These are phyloP conservation scores for Stichodactyla mertensii DNA, from an alignment of 64 coral and sea anemone genomes.

Conservation along the genomic window DNA sequence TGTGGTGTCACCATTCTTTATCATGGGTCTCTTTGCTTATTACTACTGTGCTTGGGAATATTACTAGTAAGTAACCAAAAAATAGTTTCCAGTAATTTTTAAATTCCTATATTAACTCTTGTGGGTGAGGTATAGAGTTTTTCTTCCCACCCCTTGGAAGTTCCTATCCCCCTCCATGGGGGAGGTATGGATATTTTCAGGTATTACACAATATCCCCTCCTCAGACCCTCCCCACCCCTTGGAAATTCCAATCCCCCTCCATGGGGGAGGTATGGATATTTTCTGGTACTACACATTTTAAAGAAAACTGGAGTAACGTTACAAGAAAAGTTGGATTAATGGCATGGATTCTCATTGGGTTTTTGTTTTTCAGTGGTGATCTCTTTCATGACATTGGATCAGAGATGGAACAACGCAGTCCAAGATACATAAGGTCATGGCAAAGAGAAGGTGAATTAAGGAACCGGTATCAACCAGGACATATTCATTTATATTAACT, in stretches of 20 bases:
- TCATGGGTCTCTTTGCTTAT: conserved; percentile 68
- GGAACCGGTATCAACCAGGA: conserved; percentile 4
- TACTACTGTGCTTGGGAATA: conserved; percentile 81
- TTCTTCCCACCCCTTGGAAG: too few relatives aligned
- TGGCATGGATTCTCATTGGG: not conserved
- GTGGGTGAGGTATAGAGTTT: too few relatives aligned
- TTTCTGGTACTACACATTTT: too few relatives aligned
- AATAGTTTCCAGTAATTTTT: not conserved
- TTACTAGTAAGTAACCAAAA: conserved; percentile 72
- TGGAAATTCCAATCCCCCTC: too few relatives aligned
- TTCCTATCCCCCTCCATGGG: too few relatives aligned
- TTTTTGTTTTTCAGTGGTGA: conserved; percentile 19
- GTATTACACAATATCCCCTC: too few relatives aligned
- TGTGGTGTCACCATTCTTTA: conserved; percentile 72
- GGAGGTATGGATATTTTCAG: too few relatives aligned
- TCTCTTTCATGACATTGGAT: conserved; percentile 8
- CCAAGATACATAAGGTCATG: conserved; percentile 12
- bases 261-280: too few relatives aligned
- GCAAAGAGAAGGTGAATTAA: conserved; percentile 21
- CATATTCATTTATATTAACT: conserved; percentile 16
- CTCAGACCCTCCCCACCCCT: too few relatives aligned
- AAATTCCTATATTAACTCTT: too few relatives aligned
- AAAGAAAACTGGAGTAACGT: too few relatives aligned
- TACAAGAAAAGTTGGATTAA: too few relatives aligned
- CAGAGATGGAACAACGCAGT: conserved; percentile 30